Conservation (phyloP, 2,113 vertebrate species). For the Oostethus manadensis region DNA sequence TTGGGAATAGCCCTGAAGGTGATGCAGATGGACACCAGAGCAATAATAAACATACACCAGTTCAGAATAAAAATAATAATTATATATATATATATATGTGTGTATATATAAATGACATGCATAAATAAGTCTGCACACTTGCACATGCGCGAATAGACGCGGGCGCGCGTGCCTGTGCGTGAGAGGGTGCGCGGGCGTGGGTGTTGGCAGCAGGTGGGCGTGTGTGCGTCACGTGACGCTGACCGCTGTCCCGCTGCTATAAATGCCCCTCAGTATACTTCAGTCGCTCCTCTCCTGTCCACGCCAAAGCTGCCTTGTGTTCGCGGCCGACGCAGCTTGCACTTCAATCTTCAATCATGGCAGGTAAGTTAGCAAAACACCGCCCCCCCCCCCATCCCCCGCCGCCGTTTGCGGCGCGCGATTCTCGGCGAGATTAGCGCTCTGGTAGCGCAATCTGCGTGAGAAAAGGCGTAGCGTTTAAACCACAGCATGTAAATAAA, state of each 20-base stretch:
- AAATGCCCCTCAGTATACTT: constrained; percentile 49
- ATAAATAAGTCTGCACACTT: not conserved
- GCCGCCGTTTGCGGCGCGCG: not conserved
- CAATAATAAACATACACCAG: too few relatives aligned
- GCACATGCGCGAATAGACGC: not conserved
- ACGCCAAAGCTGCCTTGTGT: constrained; percentile 9
- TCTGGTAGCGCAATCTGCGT: too few relatives aligned
- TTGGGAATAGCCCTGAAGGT: too few relatives aligned
- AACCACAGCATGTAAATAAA: too few relatives aligned
- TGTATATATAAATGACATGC: too few relatives aligned
- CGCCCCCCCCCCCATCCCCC: too few relatives aligned
- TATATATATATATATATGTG: too few relatives aligned
- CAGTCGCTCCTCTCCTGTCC: constrained; percentile 27
- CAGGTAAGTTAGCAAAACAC: constrained; percentile 51
- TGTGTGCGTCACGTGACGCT: constrained; percentile 59
- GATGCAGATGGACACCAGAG: too few relatives aligned
- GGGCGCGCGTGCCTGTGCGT: not conserved
- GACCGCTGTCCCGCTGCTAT: constrained; percentile 42
- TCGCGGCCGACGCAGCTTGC: constrained; percentile 35
- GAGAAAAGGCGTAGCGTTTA: too few relatives aligned
- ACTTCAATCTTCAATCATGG: constrained; percentile 52
- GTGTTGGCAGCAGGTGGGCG: constrained; percentile 51
- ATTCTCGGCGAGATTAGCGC: too few relatives aligned
- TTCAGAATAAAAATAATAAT: too few relatives aligned
- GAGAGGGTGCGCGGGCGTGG: not conserved